These are phyloP conservation scores for Eleutherodactylus coqui DNA, from an alignment of 2,797 vertebrate genomes.

Conservation along the genomic window DNA sequence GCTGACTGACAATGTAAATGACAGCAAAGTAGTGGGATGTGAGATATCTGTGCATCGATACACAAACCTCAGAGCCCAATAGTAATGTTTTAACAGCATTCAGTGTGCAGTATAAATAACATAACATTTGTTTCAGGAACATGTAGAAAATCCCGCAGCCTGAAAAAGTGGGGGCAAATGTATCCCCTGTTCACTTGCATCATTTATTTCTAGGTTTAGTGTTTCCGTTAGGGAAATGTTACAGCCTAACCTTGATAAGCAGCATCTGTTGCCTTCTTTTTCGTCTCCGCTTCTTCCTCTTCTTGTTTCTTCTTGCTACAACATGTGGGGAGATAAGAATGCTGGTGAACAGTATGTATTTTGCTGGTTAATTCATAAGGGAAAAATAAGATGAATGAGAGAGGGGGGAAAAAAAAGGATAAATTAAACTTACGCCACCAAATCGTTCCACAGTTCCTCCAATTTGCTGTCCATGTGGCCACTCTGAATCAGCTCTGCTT, in stretches of 20 bases:
- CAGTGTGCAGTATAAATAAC: too few species aligned
- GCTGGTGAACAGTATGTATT: background rate
- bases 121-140: too few species aligned
- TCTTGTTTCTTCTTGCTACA: conserved; percentile 91
- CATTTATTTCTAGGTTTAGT: too few species aligned
- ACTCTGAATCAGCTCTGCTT: conserved; percentile 90
- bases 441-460: conserved; percentile 90
- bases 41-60: too few species aligned
- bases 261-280: conserved; percentile 89
- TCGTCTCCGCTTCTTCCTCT: conserved; percentile 90
- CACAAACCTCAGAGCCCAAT: background rate
- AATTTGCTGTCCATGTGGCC: conserved; percentile 91
- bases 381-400: too few species aligned
- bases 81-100: too few species aligned
- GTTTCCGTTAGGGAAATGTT: too few species aligned
- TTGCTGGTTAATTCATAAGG: background rate
- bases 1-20: too few species aligned
- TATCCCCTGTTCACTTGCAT: too few species aligned
- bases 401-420: conserved; percentile 21
- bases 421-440: conserved; percentile 83
- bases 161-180: too few species aligned
- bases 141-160: too few species aligned
- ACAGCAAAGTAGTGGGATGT: too few species aligned
- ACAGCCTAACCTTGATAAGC: conserved; percentile 86
- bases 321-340: conserved; percentile 59